Conservation (phyloP, 2,888 invertebrate species). For the Lepidochitona cinerea region DNA sequence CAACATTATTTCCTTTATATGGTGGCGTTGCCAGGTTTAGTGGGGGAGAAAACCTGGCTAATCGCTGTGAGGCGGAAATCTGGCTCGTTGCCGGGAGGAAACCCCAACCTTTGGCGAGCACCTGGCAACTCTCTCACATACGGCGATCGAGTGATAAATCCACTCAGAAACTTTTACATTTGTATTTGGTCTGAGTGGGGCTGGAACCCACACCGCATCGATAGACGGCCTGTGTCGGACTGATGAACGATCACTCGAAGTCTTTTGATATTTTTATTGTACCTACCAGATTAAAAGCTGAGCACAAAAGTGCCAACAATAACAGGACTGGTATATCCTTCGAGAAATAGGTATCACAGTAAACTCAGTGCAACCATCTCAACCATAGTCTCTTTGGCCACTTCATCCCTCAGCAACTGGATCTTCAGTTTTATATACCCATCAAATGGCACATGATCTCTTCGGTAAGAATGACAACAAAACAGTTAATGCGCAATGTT, state of each 20-base stretch:
- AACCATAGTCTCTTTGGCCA: background rate
- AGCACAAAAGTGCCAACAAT: background rate
- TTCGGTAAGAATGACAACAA: too few relatives aligned
- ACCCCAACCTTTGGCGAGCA: background rate
- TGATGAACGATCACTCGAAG: background rate
- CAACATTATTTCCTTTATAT: too few relatives aligned
- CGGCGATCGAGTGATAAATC: background rate
- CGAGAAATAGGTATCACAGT: background rate
- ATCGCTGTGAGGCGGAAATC: too few relatives aligned
- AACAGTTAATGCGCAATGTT: too few relatives aligned
- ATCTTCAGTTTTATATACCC: background rate
- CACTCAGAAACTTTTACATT: background rate
- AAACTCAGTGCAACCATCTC: background rate
- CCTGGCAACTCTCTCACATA: background rate
- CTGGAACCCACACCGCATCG: too few relatives aligned
- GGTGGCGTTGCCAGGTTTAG: too few relatives aligned
- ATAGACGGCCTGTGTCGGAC: too few relatives aligned
- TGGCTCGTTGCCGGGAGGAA: too few relatives aligned
- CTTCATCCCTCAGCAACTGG: background rate
- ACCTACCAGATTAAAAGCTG: background rate
- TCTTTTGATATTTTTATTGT: background rate
- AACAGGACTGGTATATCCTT: background rate
- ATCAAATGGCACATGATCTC: background rate
- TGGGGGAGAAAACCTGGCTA: too few relatives aligned
- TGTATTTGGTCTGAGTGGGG: too few relatives aligned